A percentile compares a stretch with the other conserved stretches of the same genome.
These are phyloP conservation scores for Pseudonaja textilis DNA, from an alignment of 2,113 vertebrate species.

Conservation along the genomic window DNA sequence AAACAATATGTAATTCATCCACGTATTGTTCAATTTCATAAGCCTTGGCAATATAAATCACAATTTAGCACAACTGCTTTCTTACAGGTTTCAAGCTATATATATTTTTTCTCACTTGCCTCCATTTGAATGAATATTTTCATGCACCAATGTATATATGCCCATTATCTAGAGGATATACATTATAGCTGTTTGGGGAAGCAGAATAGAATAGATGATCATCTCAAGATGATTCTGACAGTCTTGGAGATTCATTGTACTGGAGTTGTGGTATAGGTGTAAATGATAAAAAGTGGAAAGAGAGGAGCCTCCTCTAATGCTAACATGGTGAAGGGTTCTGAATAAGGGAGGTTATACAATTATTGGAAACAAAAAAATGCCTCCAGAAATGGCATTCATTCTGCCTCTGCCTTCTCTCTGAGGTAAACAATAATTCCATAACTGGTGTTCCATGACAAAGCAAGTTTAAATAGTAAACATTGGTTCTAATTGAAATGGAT, in stretches of 20 bases:
- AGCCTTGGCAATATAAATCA: neutral
- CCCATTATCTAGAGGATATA: neutral
- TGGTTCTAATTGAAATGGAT: neutral
- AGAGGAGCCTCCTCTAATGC: neutral
- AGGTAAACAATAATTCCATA: neutral
- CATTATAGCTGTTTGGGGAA: no score
- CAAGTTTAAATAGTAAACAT: neutral
- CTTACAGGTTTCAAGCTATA: neutral
- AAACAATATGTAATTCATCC: neutral
- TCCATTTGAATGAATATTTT: neutral
- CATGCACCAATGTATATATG: neutral
- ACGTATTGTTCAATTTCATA: neutral
- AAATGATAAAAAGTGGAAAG: neutral
- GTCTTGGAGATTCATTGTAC: neutral
- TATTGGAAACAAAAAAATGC: neutral
- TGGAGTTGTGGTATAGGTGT: neutral
- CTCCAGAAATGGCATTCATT: neutral
- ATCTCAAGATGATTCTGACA: neutral
- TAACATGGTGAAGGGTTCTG: neutral
- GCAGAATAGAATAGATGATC: neutral
- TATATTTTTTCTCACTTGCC: neutral
- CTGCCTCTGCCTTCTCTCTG: no score
- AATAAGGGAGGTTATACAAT: neutral
- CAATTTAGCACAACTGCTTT: neutral
- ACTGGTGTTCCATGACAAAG: neutral